Evolutionary conservation across 1,140 invertebrate genomes (phyloP), one percentile per base, ranked within the genome.

Genomic region (Harlomillsia oculata): DNA sequence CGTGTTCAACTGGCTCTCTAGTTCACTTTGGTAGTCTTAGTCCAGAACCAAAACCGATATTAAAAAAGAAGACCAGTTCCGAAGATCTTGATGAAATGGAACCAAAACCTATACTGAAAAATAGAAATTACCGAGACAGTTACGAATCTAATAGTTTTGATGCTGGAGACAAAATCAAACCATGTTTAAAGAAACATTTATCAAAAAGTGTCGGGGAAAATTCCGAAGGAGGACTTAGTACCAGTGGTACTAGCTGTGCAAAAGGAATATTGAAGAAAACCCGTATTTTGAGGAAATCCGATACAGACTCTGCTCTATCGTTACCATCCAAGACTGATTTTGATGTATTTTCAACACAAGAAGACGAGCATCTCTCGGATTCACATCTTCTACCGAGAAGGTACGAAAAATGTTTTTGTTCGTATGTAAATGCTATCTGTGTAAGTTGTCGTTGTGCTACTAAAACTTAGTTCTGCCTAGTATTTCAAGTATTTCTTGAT

Each of bases 61-160:
- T 90, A 8, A 89, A 90, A 67, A 89, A 89, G 69, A 88, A 87
- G 68, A 82, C 82, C 0, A 85, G 81, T 45, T 80, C 80, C 0
- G 87, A 90, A 63, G 63, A 64, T 43, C 80, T 80, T 5, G 86
- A 89, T 52, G 84, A 89, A 65, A 75, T 80, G 56, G 82, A 83
- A 23, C 83, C 80, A 53, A 83, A 80, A 66, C 85, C 88, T 13
- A 91, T 91, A 56, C 71, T 91, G 1, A 91, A 90, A 70, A 59
- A 62, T 37, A 26, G 49, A 25, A 51, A 39, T 55, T 49, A 21
- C 28, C 54, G 56, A 20, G 62, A 54, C 28, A 32, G 30, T 46
- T 29, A 36, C 45, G 55, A 62, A 6, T 57, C 40, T 6, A 50
- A 20, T 34, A 44, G 46, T 51, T 50, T 28, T n/a, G 23, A 34